These are phyloP conservation scores for Agapornis canus DNA, from an alignment of 2,797 vertebrate genomes.

Conservation along the genomic window DNA sequence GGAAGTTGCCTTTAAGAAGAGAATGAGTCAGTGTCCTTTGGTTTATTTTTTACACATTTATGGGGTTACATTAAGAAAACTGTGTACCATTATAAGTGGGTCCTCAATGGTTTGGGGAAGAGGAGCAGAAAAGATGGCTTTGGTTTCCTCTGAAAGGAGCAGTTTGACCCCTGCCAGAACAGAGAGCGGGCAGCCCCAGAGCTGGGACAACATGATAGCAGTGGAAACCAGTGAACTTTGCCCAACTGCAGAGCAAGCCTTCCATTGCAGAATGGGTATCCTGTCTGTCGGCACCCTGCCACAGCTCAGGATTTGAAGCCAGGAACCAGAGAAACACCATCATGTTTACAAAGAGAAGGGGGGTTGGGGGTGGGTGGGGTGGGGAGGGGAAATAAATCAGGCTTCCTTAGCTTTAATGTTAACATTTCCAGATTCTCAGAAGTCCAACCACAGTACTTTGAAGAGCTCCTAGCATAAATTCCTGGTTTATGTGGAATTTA, in stretches of 20 bases:
- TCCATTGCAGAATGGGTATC: not conserved
- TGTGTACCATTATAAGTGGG: not conserved
- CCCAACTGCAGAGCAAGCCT: not conserved
- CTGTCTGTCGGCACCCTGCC: not conserved
- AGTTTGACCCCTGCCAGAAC: accelerated
- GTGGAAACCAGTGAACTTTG: not conserved
- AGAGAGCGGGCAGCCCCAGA: accelerated
- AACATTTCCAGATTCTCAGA: constrained; percentile 10
- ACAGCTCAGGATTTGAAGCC: not conserved
- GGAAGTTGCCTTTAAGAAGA: not conserved
- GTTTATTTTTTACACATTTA: not conserved
- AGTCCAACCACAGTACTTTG: not conserved
- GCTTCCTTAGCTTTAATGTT: not conserved
- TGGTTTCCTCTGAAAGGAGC: not conserved
- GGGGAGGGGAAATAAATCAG: not conserved
- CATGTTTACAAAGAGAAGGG: not conserved
- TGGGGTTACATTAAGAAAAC: not conserved
- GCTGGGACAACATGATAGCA: accelerated
- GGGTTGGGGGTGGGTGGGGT: no score
- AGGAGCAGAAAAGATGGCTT: not conserved
- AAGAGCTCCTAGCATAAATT: constrained; percentile 17
- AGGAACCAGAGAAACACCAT: not conserved
- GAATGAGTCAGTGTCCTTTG: not conserved
- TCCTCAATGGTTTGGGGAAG: not conserved
- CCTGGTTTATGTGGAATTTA: not conserved